Evolutionary conservation across 1,140 invertebrate genomes (phyloP).

Genomic region (Cotesia chilonis): DNA sequence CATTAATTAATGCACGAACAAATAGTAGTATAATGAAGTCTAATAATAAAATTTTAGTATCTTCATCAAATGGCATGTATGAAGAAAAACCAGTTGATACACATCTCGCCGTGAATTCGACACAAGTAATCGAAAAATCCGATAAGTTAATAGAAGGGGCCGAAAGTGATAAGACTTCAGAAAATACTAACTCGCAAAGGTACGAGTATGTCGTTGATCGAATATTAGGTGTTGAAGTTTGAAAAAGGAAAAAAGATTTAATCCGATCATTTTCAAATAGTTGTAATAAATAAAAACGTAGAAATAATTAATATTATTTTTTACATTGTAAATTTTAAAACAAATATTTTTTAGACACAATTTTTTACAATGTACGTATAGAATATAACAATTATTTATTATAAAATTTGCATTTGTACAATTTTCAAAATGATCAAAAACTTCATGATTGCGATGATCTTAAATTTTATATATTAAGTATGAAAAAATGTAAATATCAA

Average conservation of each 20-base stretch:
- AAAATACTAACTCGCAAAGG: constrained; percentile 66
- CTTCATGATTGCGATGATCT: constrained; percentile 12
- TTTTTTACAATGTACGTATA: constrained; percentile 17
- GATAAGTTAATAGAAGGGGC: constrained; percentile 7
- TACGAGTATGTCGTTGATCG: constrained; percentile 76
- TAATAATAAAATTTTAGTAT: neutral
- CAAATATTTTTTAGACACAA: constrained; percentile 3
- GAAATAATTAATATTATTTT: no score
- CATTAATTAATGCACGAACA: constrained; percentile 41
- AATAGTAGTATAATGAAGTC: constrained; percentile 24
- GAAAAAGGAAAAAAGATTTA: constrained; percentile 37
- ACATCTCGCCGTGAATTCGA: neutral
- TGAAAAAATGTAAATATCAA: constrained; percentile 42
- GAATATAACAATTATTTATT: constrained; percentile 19
- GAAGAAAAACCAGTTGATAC: constrained; percentile 8
- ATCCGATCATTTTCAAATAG: neutral
- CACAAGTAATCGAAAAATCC: constrained; percentile 15
- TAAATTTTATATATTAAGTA: constrained; percentile 8
- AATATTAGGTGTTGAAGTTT: constrained; percentile 75
- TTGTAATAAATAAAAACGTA: neutral
- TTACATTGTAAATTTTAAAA: no score
- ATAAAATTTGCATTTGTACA: constrained; percentile 5
- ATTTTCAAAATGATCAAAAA: constrained; percentile 18
- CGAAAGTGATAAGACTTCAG: constrained; percentile 34
- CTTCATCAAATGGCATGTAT: constrained; percentile 26